phyloP scores from a whole-genome alignment of 2,797 vertebrate genomes.

The Bradypus variegatus region DNA sequence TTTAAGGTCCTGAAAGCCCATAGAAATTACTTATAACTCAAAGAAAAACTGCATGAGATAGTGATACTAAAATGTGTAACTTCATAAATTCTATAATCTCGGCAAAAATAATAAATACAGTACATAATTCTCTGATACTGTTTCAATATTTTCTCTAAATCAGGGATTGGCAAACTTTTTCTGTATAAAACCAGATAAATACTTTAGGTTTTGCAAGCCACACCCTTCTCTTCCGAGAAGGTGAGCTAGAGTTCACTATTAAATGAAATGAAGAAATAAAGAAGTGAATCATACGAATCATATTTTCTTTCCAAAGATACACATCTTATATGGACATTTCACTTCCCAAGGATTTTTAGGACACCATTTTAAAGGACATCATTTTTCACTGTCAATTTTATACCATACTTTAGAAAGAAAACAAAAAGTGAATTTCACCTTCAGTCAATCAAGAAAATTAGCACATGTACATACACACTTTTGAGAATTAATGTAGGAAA shows the following conservation, averaged over 20 bases:
- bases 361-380: background rate
- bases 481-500: background rate
- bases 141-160: background rate
- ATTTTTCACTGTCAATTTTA: constrained; percentile 20
- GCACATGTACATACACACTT: background rate
- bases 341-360: background rate
- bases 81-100: background rate
- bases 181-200: background rate
- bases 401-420: background rate
- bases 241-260: background rate
- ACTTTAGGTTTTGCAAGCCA: background rate
- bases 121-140: background rate
- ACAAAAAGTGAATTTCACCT: background rate
- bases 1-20: background rate
- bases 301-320: constrained; percentile 23
- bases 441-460: constrained; percentile 21
- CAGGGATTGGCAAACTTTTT: background rate
- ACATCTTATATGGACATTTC: background rate
- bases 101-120: background rate
- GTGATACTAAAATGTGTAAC: background rate
- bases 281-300: background rate
- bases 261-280: background rate
- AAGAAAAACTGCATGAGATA: background rate
- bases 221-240: background rate
- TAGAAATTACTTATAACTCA: background rate